A percentile compares a stretch with the other conserved stretches of the same genome.
These are phyloP conservation scores for Chaunax sp. DNA, from an alignment of 2,797 vertebrate genomes.

Conservation along the genomic window DNA sequence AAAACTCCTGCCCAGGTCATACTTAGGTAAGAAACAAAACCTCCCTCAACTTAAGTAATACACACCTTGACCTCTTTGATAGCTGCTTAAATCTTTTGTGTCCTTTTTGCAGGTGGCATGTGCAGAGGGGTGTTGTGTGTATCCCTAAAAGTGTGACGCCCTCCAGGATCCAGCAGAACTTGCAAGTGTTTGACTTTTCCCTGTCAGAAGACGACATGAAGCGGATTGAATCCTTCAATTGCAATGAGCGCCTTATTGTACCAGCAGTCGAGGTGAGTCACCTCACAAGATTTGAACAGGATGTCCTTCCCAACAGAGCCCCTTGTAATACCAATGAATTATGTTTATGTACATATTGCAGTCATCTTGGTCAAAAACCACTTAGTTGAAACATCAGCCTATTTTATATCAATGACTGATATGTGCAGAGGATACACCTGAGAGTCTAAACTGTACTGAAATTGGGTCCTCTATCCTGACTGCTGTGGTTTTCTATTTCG, in stretches of 20 bases:
- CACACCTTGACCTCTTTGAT: neutral
- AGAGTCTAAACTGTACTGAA: neutral
- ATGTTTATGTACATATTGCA: constrained; percentile 8
- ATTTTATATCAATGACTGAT: neutral
- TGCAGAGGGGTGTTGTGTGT: constrained; percentile 80
- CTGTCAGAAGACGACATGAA: constrained; percentile 77
- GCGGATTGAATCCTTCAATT: constrained; percentile 74
- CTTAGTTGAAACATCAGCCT: neutral
- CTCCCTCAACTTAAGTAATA: neutral
- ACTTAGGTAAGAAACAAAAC: constrained; percentile 66
- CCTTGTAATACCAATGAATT: neutral
- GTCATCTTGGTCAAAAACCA: neutral
- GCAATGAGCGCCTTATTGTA: constrained; percentile 73
- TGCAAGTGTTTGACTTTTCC: constrained; percentile 82
- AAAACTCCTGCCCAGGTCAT: constrained; percentile 81
- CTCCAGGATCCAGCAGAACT: constrained; percentile 82
- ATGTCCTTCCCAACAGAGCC: neutral
- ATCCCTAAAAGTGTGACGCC: constrained; percentile 84
- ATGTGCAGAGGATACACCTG: neutral
- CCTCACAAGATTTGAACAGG: neutral
- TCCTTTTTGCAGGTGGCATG: constrained; percentile 75
- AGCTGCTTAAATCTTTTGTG: neutral
- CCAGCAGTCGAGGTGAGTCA: constrained; percentile 74
- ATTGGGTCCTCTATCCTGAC: neutral
- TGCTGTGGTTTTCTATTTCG: neutral